Percentiles rank a stretch among this genome's conserved stretches.
These are phyloP conservation scores for Eulemur macaco DNA, from an alignment of 2,113 vertebrate species.

Conservation along the genomic window DNA sequence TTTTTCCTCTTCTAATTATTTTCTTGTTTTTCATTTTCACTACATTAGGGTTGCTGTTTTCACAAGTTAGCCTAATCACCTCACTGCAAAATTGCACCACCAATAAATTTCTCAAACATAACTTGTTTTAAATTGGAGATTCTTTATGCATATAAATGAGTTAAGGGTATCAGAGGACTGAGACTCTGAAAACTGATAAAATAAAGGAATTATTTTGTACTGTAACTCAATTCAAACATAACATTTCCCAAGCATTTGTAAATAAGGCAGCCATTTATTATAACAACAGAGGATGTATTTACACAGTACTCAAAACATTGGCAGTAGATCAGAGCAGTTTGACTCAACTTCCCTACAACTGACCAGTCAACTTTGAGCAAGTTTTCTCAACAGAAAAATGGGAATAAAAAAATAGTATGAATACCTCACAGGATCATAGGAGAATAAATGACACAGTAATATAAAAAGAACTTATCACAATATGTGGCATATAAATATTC, in stretches of 20 bases:
- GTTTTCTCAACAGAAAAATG: neutral
- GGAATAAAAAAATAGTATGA: neutral
- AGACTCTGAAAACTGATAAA: neutral
- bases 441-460: neutral
- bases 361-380: neutral
- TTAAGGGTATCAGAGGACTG: neutral
- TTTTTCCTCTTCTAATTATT: neutral
- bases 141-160: neutral
- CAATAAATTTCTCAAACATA: conserved; percentile 23
- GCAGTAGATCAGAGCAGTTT: neutral
- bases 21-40: neutral
- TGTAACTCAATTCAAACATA: neutral
- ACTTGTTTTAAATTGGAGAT: neutral
- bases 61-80: neutral
- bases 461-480: neutral
- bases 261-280: neutral
- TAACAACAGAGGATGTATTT: neutral
- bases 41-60: neutral
- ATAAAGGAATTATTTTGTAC: neutral
- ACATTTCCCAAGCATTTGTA: neutral
- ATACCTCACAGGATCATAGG: neutral
- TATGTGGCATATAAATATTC: neutral
- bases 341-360: neutral
- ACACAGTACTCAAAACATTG: neutral
- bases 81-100: neutral